A percentile compares a stretch with the other conserved stretches of the same genome.
These are phyloP conservation scores for Phalangium opilio DNA, from an alignment of 2,888 invertebrate species.

Conservation along the genomic window DNA sequence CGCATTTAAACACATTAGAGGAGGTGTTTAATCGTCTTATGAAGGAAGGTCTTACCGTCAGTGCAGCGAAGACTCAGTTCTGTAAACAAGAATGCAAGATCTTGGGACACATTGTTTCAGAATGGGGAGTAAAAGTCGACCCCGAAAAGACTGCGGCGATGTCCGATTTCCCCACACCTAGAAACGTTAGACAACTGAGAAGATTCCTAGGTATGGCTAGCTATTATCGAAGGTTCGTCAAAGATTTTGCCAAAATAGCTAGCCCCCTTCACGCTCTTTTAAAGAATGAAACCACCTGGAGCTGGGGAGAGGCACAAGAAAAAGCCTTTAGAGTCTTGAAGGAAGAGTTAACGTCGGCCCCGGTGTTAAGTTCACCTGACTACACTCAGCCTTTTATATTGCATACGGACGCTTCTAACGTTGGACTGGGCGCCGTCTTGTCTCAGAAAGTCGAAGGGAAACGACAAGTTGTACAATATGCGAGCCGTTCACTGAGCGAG, in stretches of 20 bases:
- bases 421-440: slow-evolving; percentile 23
- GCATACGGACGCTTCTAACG: slow-evolving; percentile 21
- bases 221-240: slow-evolving; percentile 7
- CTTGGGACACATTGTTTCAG: slow-evolving; percentile 9
- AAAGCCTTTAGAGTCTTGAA: slow-evolving; percentile 10
- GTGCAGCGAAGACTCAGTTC: slow-evolving; percentile 19
- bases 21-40: slow-evolving; percentile 15
- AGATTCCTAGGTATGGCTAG: not conserved
- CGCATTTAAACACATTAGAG: slow-evolving; percentile 11
- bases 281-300: slow-evolving; percentile 5
- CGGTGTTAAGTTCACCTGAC: slow-evolving; percentile 19
- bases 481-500: slow-evolving; percentile 7
- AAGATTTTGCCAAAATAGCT: slow-evolving; percentile 3
- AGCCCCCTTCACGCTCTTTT: slow-evolving; percentile 6
- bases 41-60: slow-evolving; percentile 16
- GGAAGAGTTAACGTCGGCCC: slow-evolving; percentile 7
- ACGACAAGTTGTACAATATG: slow-evolving; percentile 20
- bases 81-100: slow-evolving; percentile 7
- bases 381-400: slow-evolving; percentile 16
- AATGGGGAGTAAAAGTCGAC: slow-evolving; percentile 5
- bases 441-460: slow-evolving; percentile 17
- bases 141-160: slow-evolving; percentile 2
- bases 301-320: slow-evolving; percentile 2
- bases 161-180: slow-evolving; percentile 9
- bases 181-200: slow-evolving; percentile 3